Conservation (phyloP, 2,888 invertebrate genomes). For the Phymatocera aterrima region DNA sequence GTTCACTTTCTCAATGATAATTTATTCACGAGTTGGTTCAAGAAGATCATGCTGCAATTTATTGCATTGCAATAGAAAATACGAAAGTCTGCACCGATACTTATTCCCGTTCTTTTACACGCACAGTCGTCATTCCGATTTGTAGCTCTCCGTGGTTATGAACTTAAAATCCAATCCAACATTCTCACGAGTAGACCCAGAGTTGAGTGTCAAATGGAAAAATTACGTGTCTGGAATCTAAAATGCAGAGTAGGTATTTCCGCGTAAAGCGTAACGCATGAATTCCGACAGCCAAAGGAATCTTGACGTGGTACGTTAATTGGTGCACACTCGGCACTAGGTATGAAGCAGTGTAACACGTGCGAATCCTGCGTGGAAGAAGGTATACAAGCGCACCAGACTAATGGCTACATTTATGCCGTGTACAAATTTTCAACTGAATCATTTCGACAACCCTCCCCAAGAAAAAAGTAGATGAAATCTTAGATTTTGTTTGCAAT, state of each 20-base stretch:
- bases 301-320: slow-evolving; percentile 35
- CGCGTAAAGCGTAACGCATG: slow-evolving; percentile 21
- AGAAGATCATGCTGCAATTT: not conserved
- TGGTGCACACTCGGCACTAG: slow-evolving; percentile 6
- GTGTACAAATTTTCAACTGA: not conserved
- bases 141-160: not conserved
- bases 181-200: not conserved
- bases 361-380: slow-evolving; percentile 12
- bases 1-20: not conserved
- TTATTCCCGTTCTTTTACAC: not conserved
- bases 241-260: not conserved
- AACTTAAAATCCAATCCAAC: slow-evolving; percentile 3
- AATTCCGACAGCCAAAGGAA: slow-evolving; percentile 13
- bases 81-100: not conserved
- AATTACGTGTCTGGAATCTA: not conserved
- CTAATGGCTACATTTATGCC: slow-evolving; percentile 15
- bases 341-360: not conserved
- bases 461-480: not conserved
- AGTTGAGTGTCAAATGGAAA: slow-evolving; percentile 10
- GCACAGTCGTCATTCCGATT: not conserved
- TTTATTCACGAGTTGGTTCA: not conserved
- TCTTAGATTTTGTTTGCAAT: not conserved
- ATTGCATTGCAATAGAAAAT: not conserved
- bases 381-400: not conserved
- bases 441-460: not conserved